Evolutionary conservation across 2,113 vertebrate genomes (phyloP), one percentile per base, ranked within the genome.

Genomic region (Bos javanicus): DNA sequence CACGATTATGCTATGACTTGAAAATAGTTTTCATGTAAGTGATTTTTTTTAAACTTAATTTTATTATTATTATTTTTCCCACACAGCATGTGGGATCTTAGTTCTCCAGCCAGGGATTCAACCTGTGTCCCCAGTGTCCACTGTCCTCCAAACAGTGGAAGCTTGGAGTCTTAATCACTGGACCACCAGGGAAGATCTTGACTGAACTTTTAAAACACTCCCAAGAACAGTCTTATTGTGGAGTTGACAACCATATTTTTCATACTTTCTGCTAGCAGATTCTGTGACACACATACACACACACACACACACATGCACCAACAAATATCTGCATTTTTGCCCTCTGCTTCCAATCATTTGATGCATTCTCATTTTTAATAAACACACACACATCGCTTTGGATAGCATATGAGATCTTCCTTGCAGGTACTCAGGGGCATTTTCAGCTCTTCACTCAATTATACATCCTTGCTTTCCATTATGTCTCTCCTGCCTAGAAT

Each of bases 291-390:
- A 16, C 13, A 92, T 10, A 39, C 26, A 6, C 23, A 46, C 33
- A 17, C 4, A 30, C 10, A 36, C 7, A 83, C 52, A 82, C 9
- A 62, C 10, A 48, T 0, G 17, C 4, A 11, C 0, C 14, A 23
- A 26, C 23, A 15, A 16, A 52, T 28, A n/a, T 64, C 26, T 48
- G 12, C 23, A 36, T 84, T 84, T 84, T 46, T 57, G 39, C 9
- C 7, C 23, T 90, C 15, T 67, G 15, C 5, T 59, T 54, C 3
- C 10, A 81, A 57, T 26, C 9, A 76, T 26, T 80, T 56, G 19
- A 19, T 39, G 26, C 16, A 33, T 7, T 85, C 23, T 64, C 11
- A 50, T 76, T 39, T 64, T 88, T 13, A 30, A 39, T 62, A 15
- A 56, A 59, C 28, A 12, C 39, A 62, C 39, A 52, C 5, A 23